These are phyloP conservation scores for Okamejei kenojei DNA, from an alignment of 2,797 vertebrate species.

Conservation along the genomic window DNA sequence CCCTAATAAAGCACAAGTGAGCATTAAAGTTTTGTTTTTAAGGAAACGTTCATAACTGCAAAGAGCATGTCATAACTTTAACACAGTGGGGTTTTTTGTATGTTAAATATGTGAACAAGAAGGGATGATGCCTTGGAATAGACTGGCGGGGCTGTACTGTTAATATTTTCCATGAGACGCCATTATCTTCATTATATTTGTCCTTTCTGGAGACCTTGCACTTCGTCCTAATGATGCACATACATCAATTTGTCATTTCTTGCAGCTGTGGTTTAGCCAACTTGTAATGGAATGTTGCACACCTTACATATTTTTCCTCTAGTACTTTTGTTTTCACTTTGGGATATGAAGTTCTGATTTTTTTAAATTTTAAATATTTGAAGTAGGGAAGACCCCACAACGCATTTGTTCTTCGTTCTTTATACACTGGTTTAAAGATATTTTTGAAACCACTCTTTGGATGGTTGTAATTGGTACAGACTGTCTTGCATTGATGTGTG, in stretches of 20 bases:
- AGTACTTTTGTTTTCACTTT: background rate
- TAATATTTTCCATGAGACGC: background rate
- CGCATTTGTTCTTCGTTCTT: constrained; percentile 43
- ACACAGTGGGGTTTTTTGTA: background rate
- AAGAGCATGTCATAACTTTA: background rate
- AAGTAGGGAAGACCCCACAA: constrained; percentile 47
- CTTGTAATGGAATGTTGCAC: background rate
- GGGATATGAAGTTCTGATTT: background rate
- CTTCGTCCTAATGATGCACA: background rate
- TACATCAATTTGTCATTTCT: background rate
- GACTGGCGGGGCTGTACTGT: background rate
- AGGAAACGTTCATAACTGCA: background rate
- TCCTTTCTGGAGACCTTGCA: background rate
- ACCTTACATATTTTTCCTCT: background rate
- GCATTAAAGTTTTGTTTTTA: background rate
- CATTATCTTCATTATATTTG: background rate
- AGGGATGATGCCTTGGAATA: background rate
- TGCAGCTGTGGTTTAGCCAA: background rate
- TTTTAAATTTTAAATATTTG: background rate
- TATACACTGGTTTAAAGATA: constrained; percentile 5
- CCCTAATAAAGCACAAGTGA: constrained; percentile 1
- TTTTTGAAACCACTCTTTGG: constrained; percentile 23
- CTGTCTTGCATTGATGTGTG: background rate
- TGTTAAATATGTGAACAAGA: background rate
- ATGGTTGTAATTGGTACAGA: constrained; percentile 9